These are phyloP conservation scores for Cosmorhoe ocellata DNA, from an alignment of 2,888 invertebrate genomes.

Conservation along the genomic window DNA sequence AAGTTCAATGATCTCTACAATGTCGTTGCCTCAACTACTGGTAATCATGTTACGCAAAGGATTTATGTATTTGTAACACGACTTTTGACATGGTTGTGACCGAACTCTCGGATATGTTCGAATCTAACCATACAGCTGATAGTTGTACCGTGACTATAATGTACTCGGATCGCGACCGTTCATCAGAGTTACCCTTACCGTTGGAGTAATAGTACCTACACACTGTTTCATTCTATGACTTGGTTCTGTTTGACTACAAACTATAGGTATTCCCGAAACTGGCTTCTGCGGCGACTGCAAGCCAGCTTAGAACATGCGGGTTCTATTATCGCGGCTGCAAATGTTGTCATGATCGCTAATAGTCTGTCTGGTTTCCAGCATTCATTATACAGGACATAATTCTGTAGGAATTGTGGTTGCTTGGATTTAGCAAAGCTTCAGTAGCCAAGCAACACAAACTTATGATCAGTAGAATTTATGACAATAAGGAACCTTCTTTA, in stretches of 20 bases:
- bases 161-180: slow-evolving; percentile 60
- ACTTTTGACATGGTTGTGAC: slow-evolving; percentile 16
- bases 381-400: too few species aligned
- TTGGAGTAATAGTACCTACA: slow-evolving; percentile 4
- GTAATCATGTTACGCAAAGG: slow-evolving; percentile 19
- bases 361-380: too few species aligned
- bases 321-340: too few species aligned
- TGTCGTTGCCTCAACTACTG: slow-evolving; percentile 20
- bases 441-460: too few species aligned
- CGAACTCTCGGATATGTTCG: slow-evolving; percentile 56
- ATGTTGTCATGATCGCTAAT: too few species aligned
- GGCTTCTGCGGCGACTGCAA: too few species aligned
- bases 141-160: slow-evolving; percentile 71
- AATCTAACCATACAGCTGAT: slow-evolving; percentile 65
- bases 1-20: slow-evolving; percentile 31
- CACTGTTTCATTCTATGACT: not conserved
- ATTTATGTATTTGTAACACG: slow-evolving; percentile 3
- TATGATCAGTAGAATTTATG: too few species aligned
- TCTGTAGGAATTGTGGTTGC: too few species aligned
- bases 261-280: not conserved
- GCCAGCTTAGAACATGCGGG: too few species aligned
- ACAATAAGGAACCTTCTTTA: too few species aligned
- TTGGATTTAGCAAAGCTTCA: too few species aligned
- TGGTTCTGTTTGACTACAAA: not conserved
- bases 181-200: slow-evolving; percentile 49